A percentile compares a stretch with the other conserved stretches of the same genome.
These are phyloP conservation scores for Phoenicopterus ruber DNA, from an alignment of 2,113 vertebrate genomes.

Conservation along the genomic window DNA sequence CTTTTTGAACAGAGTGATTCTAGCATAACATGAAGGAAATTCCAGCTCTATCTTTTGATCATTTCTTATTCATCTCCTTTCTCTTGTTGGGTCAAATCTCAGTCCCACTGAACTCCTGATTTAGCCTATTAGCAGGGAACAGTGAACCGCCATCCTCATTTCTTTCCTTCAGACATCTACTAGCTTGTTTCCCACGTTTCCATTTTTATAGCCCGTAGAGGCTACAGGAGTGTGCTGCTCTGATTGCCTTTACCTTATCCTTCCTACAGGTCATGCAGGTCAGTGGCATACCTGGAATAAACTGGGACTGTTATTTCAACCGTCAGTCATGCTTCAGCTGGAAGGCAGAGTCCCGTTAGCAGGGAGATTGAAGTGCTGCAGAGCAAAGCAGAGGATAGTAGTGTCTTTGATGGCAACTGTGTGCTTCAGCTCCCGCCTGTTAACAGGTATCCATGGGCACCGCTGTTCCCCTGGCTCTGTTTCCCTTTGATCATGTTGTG, in stretches of 20 bases:
- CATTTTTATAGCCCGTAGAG: neutral
- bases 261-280: neutral
- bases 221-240: neutral
- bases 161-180: neutral
- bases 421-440: neutral
- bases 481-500: neutral
- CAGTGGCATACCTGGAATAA: slow-evolving; percentile 30
- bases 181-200: neutral
- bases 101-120: neutral
- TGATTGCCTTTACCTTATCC: neutral
- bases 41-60: neutral
- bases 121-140: neutral
- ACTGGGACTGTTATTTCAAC: neutral
- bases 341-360: neutral
- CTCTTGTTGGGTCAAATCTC: neutral
- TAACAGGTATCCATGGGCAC: slow-evolving; percentile 28
- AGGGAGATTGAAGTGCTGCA: neutral
- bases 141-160: neutral
- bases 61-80: slow-evolving; percentile 4
- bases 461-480: neutral
- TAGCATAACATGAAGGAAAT: slow-evolving; percentile 20
- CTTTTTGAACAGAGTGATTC: slow-evolving; percentile 21
- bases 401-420: neutral
- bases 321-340: neutral
- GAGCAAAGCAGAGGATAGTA: neutral